These are phyloP conservation scores for Sarcophaga carnaria DNA, from an alignment of 2,888 invertebrate genomes.

Conservation along the genomic window DNA sequence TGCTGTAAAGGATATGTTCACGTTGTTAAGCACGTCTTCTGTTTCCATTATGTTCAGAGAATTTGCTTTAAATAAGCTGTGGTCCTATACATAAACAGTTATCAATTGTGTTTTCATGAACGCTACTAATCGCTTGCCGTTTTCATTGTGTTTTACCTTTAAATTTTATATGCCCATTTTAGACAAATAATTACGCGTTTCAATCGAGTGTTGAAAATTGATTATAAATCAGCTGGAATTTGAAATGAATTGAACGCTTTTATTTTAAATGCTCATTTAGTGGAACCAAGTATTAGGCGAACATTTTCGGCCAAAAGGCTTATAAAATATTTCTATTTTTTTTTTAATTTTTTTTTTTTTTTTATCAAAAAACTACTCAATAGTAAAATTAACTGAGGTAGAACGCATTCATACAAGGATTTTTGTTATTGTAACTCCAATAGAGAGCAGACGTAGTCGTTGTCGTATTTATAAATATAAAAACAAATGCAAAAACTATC, in stretches of 20 bases:
- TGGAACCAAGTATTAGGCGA: conserved; percentile 64
- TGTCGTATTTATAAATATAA: not conserved
- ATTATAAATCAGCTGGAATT: conserved; percentile 29
- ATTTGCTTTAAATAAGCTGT: no score
- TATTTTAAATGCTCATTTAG: conserved; percentile 54
- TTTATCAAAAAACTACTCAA: conserved; percentile 10
- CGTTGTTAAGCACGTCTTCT: no score
- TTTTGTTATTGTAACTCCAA: conserved; percentile 25
- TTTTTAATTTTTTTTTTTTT: not conserved
- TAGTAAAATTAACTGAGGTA: conserved; percentile 49
- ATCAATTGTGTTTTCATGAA: no score
- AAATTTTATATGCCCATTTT: not conserved
- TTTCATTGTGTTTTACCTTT: conserved; percentile 4
- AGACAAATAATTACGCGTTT: conserved; percentile 29
- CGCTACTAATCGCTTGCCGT: not conserved
- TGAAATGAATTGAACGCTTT: not conserved
- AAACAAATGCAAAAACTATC: conserved; percentile 29
- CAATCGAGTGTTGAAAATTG: conserved; percentile 28
- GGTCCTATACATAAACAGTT: no score
- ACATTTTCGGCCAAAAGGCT: conserved; percentile 36
- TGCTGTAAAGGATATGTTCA: no score
- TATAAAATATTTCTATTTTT: not conserved
- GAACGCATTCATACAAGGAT: conserved; percentile 49
- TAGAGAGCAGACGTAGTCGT: not conserved
- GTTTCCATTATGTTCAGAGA: no score